Evolutionary conservation across 2,797 vertebrate species (phyloP).

Genomic region (Notoglanidium macrostoma): DNA sequence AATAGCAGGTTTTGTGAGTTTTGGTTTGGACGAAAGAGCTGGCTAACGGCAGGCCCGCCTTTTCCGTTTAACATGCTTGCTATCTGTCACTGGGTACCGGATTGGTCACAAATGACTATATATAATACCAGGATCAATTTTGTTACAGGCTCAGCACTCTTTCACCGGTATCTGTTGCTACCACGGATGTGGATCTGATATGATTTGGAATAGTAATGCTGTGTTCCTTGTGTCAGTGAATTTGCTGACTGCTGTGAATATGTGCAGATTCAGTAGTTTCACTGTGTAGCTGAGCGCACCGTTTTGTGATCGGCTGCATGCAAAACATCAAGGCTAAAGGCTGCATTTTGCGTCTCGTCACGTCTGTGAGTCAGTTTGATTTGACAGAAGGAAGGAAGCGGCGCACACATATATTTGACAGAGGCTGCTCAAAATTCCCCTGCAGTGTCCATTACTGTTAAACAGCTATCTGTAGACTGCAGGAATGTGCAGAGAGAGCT

Average conservation of each 20-base stretch:
- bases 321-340: not conserved
- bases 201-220: slow-evolving; percentile 7
- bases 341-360: not conserved
- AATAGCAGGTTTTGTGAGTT: not conserved
- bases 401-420: not conserved
- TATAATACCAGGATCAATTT: not conserved
- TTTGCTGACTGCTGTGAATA: not conserved
- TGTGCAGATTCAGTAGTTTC: slow-evolving; percentile 16
- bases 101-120: not conserved
- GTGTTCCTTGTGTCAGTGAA: not conserved
- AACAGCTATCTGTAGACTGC: not conserved
- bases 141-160: not conserved
- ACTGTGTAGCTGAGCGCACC: not conserved
- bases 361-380: not conserved
- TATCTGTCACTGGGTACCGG: not conserved
- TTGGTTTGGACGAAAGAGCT: not conserved
- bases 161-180: not conserved
- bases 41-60: too few relatives aligned
- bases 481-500: not conserved
- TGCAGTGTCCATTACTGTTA: slow-evolving; percentile 2
- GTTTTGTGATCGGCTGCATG: not conserved
- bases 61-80: not conserved
- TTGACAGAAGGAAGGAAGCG: not conserved
- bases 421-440: not conserved
- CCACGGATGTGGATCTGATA: not conserved